Evolutionary conservation across 2,888 invertebrate species (phyloP).

Genomic region (Calliphora vomitoria): DNA sequence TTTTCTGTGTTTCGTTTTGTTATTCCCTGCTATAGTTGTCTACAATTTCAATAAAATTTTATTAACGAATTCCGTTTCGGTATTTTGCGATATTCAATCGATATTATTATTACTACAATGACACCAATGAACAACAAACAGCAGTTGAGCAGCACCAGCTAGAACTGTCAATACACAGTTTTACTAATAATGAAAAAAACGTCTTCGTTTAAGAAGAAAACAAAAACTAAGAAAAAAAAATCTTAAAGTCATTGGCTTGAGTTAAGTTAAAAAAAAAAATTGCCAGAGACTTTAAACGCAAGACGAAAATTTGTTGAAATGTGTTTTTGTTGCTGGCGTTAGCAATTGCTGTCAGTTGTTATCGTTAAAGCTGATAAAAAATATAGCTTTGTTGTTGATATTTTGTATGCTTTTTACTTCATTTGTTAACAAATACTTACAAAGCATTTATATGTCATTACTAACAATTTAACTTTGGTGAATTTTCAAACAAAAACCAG

Average conservation of each 20-base stretch:
- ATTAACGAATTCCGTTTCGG: conserved; percentile 79
- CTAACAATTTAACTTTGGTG: conserved; percentile 67
- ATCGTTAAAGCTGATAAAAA: conserved; percentile 55
- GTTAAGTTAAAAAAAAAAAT: conserved; percentile 38
- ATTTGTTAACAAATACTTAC: conserved; percentile 61
- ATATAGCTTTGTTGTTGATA: conserved; percentile 25
- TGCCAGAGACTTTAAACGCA: conserved; percentile 29
- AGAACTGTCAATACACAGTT: conserved; percentile 50
- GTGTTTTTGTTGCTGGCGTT: conserved; percentile 64
- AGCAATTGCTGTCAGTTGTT: conserved; percentile 73
- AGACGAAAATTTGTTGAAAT: conserved; percentile 29
- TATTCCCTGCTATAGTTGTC: conserved; percentile 74
- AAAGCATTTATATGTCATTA: conserved; percentile 71
- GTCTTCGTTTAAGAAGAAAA: conserved; percentile 55
- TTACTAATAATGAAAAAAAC: conserved; percentile 69
- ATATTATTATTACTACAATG: conserved; percentile 73
- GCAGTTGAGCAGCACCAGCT: conserved; percentile 39
- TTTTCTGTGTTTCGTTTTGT: conserved; percentile 29
- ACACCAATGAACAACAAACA: conserved; percentile 68
- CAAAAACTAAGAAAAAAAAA: conserved; percentile 38
- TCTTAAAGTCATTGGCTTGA: conserved; percentile 62
- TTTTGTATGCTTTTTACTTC: conserved; percentile 39
- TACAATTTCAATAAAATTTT: conserved; percentile 81
- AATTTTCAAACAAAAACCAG: conserved; percentile 4
- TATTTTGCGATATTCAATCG: conserved; percentile 74